A percentile compares a stretch with the other conserved stretches of the same genome.
Evolutionary conservation across 2,113 vertebrate species (phyloP).

Genomic region (Heterotilapia buettikoferi): DNA sequence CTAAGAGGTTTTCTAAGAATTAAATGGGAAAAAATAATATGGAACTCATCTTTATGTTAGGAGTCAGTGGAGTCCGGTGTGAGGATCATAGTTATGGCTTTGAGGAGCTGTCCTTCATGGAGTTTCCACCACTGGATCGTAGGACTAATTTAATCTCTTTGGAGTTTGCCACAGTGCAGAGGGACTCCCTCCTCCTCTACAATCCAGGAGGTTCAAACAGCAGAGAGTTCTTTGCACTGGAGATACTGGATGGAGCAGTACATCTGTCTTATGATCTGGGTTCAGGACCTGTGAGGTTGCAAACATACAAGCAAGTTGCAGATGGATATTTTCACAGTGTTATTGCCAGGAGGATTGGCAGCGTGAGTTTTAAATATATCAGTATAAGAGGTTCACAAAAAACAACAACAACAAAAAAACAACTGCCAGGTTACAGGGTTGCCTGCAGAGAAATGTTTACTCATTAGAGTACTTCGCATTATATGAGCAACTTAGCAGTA

Average conservation of each 20-base stretch:
- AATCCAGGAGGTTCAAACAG: slow-evolving; percentile 53
- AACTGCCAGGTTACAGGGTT: background rate
- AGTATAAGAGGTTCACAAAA: background rate
- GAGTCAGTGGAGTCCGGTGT: slow-evolving; percentile 64
- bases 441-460: background rate
- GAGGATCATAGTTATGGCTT: slow-evolving; percentile 73
- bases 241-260: slow-evolving; percentile 62
- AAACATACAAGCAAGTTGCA: slow-evolving; percentile 63
- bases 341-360: slow-evolving; percentile 65
- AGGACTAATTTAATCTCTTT: slow-evolving; percentile 71
- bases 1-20: background rate
- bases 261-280: slow-evolving; percentile 71
- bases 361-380: slow-evolving; percentile 47
- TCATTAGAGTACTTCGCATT: background rate
- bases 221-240: slow-evolving; percentile 70
- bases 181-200: slow-evolving; percentile 66
- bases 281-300: slow-evolving; percentile 63
- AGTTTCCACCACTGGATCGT: slow-evolving; percentile 70
- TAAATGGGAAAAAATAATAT: background rate
- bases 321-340: slow-evolving; percentile 74
- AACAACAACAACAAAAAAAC: background rate
- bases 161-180: slow-evolving; percentile 71
- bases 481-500: background rate
- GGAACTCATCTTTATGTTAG: slow-evolving; percentile 19
- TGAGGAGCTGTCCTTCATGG: slow-evolving; percentile 72